Base-by-base conservation (phyloP, 2,888 invertebrate genomes). In the Acholoe squamosa region DNA sequence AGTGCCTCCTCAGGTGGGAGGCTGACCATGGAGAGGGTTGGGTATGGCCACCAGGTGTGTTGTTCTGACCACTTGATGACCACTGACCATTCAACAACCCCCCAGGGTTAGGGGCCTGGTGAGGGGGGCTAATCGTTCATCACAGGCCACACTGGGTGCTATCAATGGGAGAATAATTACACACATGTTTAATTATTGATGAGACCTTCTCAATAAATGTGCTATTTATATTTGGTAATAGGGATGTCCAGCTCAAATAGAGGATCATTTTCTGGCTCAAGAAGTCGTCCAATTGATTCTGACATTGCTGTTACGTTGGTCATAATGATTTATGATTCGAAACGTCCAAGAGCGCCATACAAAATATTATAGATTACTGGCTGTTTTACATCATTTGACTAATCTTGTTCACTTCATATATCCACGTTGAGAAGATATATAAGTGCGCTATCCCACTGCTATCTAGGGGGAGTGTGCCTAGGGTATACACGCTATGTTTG, bases 51-150 rank as follows among this genome's bases (percentile, higher is more conserved):
- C 43, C 71, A 71, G 71, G 71, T 71, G 71, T 71, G 28, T 14
- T 25, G 31, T 28, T 22, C n/a, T 71, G 71, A 71, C 71, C 71
- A 71, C 71, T 71, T 71, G 71, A 71, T 61, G 61, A 61, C 22
- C 22, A 19, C n/a, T 19, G n/a, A 19, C 61, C 19, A 61, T 61
- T 14, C 22, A 7, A 61, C 61, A 61, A n/a, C 61, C 61, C n/a
- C 61, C 61, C 5, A 14, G 61, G 19, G 3, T 3, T 7, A 19
- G 61, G n/a, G 3, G n/a, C 61, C n/a, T n/a, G 61, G 22, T n/a
- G 61, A 61, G 61, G 19, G n/a, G 61, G 19, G 61, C n/a, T 61
- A 61, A 61, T 61, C 61, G 61, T 19, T 19, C 22, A 61, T 61
- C 61, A 61, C n/a, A 61, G 61, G 61, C 61, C 61, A 61, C 19